Base-by-base conservation (phyloP, 2,113 vertebrate genomes). In the Macrotus californicus region DNA sequence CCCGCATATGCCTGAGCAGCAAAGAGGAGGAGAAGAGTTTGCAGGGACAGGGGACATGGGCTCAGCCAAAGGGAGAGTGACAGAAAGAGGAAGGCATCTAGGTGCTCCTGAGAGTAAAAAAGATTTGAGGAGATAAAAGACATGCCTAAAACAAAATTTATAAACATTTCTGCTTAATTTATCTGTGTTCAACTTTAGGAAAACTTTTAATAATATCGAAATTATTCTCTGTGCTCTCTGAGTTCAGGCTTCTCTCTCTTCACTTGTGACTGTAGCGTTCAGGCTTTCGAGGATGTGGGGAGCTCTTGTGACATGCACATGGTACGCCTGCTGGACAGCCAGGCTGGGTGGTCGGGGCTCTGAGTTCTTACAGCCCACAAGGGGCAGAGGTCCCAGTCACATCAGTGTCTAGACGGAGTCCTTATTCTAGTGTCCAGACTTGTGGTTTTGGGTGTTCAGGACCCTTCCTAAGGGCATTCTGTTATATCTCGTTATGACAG, bases 1-100 rank as follows among this genome's bases (percentile, higher is more conserved):
- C 21, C 2, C 3, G 0, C 19, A 36, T 21, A 4, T 66, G 2
- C 13, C 4, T 59, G 41, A 72, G 29, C 6, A 64, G 29, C 18
- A 26, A 34, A 31, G 18, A 9, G 26, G 34, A 59, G 11, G 61
- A 93, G 2, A 6, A 6, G 18, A 61, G 2, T 46, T 67, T 14
- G 59, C 10, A 41, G 5, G 52, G 12, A 41, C 21, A 26, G 26
- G 21, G 3, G 19, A 19, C 69, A 13, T 36, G 16, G 15, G 5
- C 29, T 64, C 6, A 15, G 1, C 24, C 31, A 36, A 64, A 72
- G 39, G 19, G 7, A 61, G 50, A 59, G 59, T 18, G 24, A 29
- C 24, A 61, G 59, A 48, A 61, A 46, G 22, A 69, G 12, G 59
- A 91, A 54, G 14, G 3, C 16, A n/a, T 29, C 29, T 59, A 22